Evolutionary conservation across 2,888 invertebrate species (phyloP), one percentile per base, ranked within the genome.

Genomic region (Orthosia gothica): DNA sequence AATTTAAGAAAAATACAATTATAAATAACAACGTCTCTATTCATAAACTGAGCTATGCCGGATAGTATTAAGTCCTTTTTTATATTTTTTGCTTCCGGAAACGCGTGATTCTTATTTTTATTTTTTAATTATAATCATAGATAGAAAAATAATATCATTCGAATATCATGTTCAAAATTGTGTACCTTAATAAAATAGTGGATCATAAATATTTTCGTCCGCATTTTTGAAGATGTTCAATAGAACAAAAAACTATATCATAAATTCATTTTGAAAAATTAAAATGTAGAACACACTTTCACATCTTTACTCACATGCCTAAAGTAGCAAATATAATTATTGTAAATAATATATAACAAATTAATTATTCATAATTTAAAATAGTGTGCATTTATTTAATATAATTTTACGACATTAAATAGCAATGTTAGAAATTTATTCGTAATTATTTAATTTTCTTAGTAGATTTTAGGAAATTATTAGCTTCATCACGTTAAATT

Each of bases 31-130:
- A 86, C 95, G 96, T 96, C 96, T 96, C 96, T 92, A 90, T 90
- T 92, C 89, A 91, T 92, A 93, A 90, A 91, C 86, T 89, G 95
- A 93, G 93, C 95, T 95, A 96, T 90, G 96, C 95, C 95, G 96
- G 96, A 94, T 94, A 92, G 83, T 90, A 88, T 84, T 89, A 88
- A 90, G 79, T 89, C 86, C 83, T 89, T 84, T 86, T 88, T 76
- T 78, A 83, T 88, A 84, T 88, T 76, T 88, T 90, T 92, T 91
- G 93, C 93, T 93, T 91, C 91, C 82, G 89, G 89, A 88, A 90
- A 90, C 90, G 89, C 92, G 88, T 89, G 88, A 87, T 65, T 69
- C 13, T 83, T 81, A 75, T 78, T 85, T 32, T 76, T 66, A 16
- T 79, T 86, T 85, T 82, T 79, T 79, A 83, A 67, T 78, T 85